Percentiles rank a stretch among this genome's conserved stretches.
Conservation (phyloP, 1,140 invertebrate species). For the Bathynomus jamesi region DNA sequence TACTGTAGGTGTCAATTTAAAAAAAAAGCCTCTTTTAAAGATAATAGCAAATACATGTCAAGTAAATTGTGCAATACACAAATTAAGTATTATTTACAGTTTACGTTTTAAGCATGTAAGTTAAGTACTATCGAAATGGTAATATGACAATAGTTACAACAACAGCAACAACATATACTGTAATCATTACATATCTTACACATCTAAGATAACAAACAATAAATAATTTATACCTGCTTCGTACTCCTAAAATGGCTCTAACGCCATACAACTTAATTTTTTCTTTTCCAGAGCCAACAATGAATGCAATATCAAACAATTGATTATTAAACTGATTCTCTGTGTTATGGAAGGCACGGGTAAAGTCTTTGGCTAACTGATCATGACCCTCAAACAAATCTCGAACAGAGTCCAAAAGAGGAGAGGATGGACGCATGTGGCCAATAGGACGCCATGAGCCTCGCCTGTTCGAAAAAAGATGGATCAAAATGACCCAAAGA, state of each 20-base stretch:
- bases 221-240: constrained; percentile 76
- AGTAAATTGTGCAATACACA: no score
- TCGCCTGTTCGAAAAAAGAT: constrained; percentile 47
- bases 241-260: constrained; percentile 78
- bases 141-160: no score
- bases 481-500: no score
- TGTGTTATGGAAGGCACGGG: constrained; percentile 73
- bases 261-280: constrained; percentile 84
- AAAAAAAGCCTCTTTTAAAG: no score
- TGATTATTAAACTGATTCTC: constrained; percentile 59
- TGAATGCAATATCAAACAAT: constrained; percentile 82
- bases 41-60: no score
- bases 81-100: no score
- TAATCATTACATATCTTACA: no score
- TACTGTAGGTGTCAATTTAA: no score
- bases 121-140: no score
- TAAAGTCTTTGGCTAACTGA: constrained; percentile 86
- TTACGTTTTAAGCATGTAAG: no score
- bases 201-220: no score
- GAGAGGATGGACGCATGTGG: constrained; percentile 84
- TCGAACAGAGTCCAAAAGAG: constrained; percentile 79
- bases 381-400: constrained; percentile 91
- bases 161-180: no score
- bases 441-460: constrained; percentile 91
- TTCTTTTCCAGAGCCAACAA: constrained; percentile 82